phyloP scores from a whole-genome alignment of 2,113 vertebrate genomes.

The Sapajus apella region DNA sequence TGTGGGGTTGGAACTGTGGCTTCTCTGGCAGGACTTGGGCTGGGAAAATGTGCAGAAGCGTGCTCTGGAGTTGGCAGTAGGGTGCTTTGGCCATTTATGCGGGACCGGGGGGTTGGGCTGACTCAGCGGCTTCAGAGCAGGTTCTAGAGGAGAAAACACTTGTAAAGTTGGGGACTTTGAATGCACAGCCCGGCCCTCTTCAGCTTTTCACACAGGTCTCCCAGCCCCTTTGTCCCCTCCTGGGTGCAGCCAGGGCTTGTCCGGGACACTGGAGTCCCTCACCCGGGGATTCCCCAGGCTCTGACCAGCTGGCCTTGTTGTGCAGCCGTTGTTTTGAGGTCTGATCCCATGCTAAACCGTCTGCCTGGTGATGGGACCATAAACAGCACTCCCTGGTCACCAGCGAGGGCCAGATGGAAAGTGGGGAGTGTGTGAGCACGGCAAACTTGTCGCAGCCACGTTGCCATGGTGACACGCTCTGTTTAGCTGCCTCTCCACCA shows the following conservation, averaged over 20 bases:
- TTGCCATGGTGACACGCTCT: slow-evolving; percentile 78
- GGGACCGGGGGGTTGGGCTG: background rate
- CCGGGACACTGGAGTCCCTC: background rate
- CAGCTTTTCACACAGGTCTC: background rate
- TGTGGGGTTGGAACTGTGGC: background rate
- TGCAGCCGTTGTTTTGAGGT: fast-evolving
- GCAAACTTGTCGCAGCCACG: slow-evolving; percentile 58
- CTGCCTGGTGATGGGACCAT: slow-evolving; percentile 38
- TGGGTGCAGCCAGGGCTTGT: background rate
- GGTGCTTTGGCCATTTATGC: background rate
- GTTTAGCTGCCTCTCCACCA: slow-evolving; percentile 68
- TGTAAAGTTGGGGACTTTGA: background rate
- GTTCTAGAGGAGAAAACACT: background rate
- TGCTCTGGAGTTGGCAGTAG: background rate
- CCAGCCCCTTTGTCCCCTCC: background rate
- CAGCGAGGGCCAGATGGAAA: slow-evolving; percentile 75
- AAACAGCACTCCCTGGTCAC: slow-evolving; percentile 64
- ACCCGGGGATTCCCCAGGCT: background rate
- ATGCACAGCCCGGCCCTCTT: background rate
- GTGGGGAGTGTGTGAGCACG: slow-evolving; percentile 59
- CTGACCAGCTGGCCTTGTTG: slow-evolving; percentile 54
- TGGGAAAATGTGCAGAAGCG: background rate
- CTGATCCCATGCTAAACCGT: background rate
- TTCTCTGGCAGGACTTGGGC: background rate
- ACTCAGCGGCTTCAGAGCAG: background rate